A percentile compares a stretch with the other conserved stretches of the same genome.
Conservation (phyloP, 64 coral and sea anemone genomes). For the Exaiptasia diaphana region DNA sequence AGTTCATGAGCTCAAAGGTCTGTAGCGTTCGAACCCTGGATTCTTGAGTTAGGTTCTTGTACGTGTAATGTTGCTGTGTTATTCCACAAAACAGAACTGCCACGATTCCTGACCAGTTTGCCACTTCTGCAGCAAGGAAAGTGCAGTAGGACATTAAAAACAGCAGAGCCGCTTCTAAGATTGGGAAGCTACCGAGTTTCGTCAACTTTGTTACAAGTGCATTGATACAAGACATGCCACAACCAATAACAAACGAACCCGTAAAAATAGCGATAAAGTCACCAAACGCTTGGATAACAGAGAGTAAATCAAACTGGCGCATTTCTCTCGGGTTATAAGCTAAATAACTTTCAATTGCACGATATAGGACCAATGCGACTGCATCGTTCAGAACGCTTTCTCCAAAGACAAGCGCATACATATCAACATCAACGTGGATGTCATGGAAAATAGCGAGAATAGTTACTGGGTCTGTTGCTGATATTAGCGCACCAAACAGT, state of each 20-base stretch:
- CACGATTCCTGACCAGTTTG: conserved; percentile 94
- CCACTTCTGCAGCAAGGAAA: conserved; percentile 83
- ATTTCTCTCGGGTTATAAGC: conserved; percentile 92
- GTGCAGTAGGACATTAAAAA: conserved; percentile 97
- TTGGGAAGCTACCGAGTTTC: conserved; percentile 93
- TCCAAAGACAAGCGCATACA: conserved; percentile 94
- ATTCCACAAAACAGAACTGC: conserved; percentile 94
- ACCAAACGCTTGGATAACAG: conserved; percentile 67
- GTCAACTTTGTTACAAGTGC: conserved; percentile 91
- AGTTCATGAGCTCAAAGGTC: conserved; percentile 92
- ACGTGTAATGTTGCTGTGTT: conserved; percentile 96
- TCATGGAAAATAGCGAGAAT: conserved; percentile 91
- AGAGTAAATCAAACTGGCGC: conserved; percentile 88
- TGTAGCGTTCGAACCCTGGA: conserved; percentile 83
- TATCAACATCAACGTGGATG: conserved; percentile 89
- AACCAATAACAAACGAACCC: conserved; percentile 87
- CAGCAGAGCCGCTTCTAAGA: conserved; percentile 83
- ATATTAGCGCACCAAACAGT: conserved; percentile 88
- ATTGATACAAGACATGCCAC: conserved; percentile 80
- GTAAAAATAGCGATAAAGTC: conserved; percentile 93
- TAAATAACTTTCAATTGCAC: conserved; percentile 96
- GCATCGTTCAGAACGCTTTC: conserved; percentile 96
- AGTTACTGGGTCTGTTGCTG: conserved; percentile 91
- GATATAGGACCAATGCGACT: conserved; percentile 85
- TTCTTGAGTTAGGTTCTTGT: conserved; percentile 88